Base-by-base conservation (phyloP, 2,888 invertebrate species). In the Chaitophorus viminalis region DNA sequence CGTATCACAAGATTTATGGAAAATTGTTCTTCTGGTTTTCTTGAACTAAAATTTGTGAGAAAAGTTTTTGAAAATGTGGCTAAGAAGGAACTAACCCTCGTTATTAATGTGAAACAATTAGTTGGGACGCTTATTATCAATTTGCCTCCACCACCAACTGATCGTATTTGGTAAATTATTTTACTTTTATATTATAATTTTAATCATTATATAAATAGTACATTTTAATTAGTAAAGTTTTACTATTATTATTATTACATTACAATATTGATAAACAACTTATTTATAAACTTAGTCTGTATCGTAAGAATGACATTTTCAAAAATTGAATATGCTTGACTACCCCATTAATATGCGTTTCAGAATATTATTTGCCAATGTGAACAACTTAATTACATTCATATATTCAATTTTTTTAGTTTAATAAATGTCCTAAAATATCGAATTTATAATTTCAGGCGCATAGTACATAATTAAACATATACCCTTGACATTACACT, bases 21-120 rank as follows among this genome's bases (percentile, higher is more conserved):
- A 89, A 81, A 89, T 75, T 75, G 78, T 3, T 87, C 87, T n/a
- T 87, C 87, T 60, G 79, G 87, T 74, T 79, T 89, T 54, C 95
- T 97, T 0, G 97, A 98, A 91, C 94, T 95, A 91, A 95, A 96
- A 90, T 96, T 96, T 91, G 94, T 98, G 89, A 96, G 96, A 91
- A 94, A 95, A 90, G 96, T 97, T 0, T 96, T 98, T 95, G 96
- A 97, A 92, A 97, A 95, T 11, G 95, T 98, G 6, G 97, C 97
- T 4, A 97, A 97, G 91, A 98, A 97, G 0, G 96, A 96, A 89
- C 94, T 98, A 87, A 94, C 96, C 90, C 93, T 98, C 89, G 95
- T 95, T 90, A 95, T 98, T n/a, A 96, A 96, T 91, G 92, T 98
- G 75, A 94, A 95, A 89, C 94, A 94, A 60, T 92, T 97, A 74